phyloP scores from a whole-genome alignment of 2,888 invertebrate species.

The Dynastes grantii region DNA sequence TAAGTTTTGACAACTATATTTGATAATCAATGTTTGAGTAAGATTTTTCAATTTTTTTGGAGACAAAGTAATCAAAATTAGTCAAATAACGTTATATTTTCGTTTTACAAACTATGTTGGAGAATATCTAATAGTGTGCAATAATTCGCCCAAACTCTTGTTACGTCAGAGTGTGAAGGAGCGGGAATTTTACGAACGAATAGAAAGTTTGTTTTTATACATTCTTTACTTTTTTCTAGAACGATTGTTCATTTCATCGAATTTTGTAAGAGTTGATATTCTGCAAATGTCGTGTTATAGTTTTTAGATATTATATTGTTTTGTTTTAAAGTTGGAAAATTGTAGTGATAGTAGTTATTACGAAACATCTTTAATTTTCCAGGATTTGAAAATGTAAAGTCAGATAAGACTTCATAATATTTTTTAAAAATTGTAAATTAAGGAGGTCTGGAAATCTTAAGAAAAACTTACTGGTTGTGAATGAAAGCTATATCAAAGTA shows the following conservation, averaged over 20 bases:
- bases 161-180: slow-evolving; percentile 16
- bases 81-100: neutral
- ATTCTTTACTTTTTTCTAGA: slow-evolving; percentile 9
- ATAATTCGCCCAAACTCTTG: slow-evolving; percentile 20
- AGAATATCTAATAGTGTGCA: neutral
- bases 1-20: neutral
- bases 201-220: slow-evolving; percentile 39
- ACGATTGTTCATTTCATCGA: neutral
- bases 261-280: slow-evolving; percentile 5
- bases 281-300: neutral
- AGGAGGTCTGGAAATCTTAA: slow-evolving; percentile 39
- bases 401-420: slow-evolving; percentile 16
- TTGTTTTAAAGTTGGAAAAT: neutral
- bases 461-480: slow-evolving; percentile 15
- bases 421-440: slow-evolving; percentile 25
- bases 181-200: slow-evolving; percentile 31
- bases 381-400: slow-evolving; percentile 30
- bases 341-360: neutral
- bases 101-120: neutral
- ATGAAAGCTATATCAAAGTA: slow-evolving; percentile 11
- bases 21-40: neutral
- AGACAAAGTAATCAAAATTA: neutral
- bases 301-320: neutral
- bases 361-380: slow-evolving; percentile 30
- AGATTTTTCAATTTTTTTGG: neutral